phyloP scores from a whole-genome alignment of 2,797 vertebrate species.

The Kryptopterus vitreolus region DNA sequence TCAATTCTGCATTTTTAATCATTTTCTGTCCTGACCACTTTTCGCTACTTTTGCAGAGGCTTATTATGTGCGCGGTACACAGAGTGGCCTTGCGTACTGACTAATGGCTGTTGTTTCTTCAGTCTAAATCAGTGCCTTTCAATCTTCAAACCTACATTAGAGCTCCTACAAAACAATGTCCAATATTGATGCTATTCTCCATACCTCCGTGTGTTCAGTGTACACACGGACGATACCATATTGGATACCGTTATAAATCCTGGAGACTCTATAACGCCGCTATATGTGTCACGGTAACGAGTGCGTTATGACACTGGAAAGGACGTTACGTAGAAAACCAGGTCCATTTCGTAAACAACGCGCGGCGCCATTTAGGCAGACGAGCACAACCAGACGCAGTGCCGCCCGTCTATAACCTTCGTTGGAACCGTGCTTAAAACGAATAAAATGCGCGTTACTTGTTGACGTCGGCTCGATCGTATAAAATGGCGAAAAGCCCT shows the following conservation, averaged over 20 bases:
- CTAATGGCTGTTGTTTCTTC: conserved; percentile 20
- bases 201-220: background rate
- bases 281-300: background rate
- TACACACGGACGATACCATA: background rate
- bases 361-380: background rate
- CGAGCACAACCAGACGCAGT: background rate
- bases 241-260: background rate
- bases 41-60: conserved; percentile 45
- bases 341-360: background rate
- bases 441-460: conserved; percentile 7
- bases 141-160: background rate
- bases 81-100: conserved; percentile 50
- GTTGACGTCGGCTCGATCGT: conserved; percentile 43
- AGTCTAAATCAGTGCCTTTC: background rate
- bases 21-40: conserved; percentile 72
- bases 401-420: background rate
- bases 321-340: background rate
- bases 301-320: background rate
- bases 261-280: background rate
- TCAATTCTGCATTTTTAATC: conserved; percentile 81
- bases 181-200: background rate
- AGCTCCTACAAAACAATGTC: background rate
- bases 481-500: conserved; percentile 71
- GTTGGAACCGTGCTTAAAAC: background rate
- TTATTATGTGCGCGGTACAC: conserved; percentile 65